Percentiles rank a stretch among this genome's conserved stretches.
These are phyloP conservation scores for Lepilemur ruficaudatus DNA, from an alignment of 2,797 vertebrate genomes.

Conservation along the genomic window DNA sequence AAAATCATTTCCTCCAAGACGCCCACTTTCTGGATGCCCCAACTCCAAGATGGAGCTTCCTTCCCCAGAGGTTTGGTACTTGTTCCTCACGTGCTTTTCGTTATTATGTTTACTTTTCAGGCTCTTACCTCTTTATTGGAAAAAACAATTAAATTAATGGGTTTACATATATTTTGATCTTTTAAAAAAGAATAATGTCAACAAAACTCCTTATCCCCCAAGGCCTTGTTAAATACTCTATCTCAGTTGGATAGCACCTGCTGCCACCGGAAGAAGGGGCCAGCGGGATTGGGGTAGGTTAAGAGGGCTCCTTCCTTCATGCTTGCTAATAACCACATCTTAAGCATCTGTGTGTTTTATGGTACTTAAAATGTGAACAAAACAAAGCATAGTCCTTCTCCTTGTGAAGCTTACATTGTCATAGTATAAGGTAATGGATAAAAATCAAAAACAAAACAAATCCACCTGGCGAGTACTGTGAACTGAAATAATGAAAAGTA, in stretches of 20 bases:
- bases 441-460: background rate
- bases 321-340: background rate
- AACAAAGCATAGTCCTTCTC: background rate
- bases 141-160: background rate
- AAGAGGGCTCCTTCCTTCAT: background rate
- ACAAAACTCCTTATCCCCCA: background rate
- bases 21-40: no score
- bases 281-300: background rate
- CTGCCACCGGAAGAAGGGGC: background rate
- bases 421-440: background rate
- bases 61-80: background rate
- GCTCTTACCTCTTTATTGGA: background rate
- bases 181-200: background rate
- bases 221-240: background rate
- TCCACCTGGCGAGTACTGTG: background rate
- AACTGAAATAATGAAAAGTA: background rate
- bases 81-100: background rate
- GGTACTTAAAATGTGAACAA: background rate
- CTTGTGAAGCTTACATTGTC: background rate
- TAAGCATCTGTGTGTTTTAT: background rate
- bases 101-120: background rate
- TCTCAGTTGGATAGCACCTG: background rate
- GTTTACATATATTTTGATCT: background rate
- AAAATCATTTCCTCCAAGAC: background rate
- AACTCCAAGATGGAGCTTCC: no score